Percentiles rank a stretch among this genome's conserved stretches.
phyloP scores from a whole-genome alignment of 2,888 invertebrate species.

The Polylopha cassiicola region DNA sequence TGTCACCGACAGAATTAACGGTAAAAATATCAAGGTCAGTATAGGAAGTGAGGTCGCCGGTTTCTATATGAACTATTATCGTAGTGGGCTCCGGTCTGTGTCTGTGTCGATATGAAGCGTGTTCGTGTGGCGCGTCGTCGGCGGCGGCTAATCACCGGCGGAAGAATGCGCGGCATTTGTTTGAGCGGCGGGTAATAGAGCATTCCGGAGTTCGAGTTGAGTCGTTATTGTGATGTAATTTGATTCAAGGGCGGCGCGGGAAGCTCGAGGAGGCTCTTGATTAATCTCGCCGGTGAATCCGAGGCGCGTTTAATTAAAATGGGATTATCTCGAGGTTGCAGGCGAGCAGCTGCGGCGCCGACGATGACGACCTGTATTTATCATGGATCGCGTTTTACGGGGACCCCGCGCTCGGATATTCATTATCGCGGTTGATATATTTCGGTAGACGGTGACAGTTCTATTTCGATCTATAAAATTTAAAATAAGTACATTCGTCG shows the following conservation, averaged over 20 bases:
- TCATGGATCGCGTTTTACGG: too few relatives aligned
- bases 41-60: too few relatives aligned
- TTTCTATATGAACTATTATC: too few relatives aligned
- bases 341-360: conserved; percentile 22
- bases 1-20: too few relatives aligned
- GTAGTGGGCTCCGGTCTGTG: too few relatives aligned
- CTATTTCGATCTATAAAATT: too few relatives aligned
- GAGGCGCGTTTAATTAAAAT: conserved; percentile 61
- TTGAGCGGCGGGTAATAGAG: conserved; percentile 22
- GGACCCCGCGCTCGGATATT: too few relatives aligned
- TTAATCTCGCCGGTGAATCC: conserved; percentile 55
- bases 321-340: conserved; percentile 57
- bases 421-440: too few relatives aligned
- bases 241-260: conserved; percentile 23
- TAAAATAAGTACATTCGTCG: too few relatives aligned
- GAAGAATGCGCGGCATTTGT: conserved; percentile 21
- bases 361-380: conserved; percentile 1
- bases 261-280: conserved; percentile 40
- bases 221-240: conserved; percentile 26
- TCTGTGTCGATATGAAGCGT: too few relatives aligned
- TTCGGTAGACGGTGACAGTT: too few relatives aligned
- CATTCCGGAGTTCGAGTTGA: conserved; percentile 22
- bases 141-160: conserved; percentile 19
- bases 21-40: too few relatives aligned
- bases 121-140: conserved; percentile 2